These are phyloP conservation scores for Ptychadena robeensis DNA, from an alignment of 2,797 vertebrate genomes.

Conservation along the genomic window DNA sequence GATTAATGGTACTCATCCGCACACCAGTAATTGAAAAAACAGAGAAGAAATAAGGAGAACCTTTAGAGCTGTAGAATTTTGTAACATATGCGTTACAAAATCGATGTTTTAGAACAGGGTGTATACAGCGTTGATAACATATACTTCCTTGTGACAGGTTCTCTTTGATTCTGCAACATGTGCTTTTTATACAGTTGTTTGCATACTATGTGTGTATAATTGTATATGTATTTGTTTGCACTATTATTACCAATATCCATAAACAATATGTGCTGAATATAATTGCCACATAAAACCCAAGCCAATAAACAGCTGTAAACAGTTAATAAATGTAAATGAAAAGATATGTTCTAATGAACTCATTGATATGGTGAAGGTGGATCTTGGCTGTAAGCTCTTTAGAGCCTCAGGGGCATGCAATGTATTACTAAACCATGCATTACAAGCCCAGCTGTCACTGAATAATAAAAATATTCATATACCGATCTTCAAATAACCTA, in stretches of 20 bases:
- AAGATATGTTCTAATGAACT: constrained; percentile 56
- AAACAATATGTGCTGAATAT: not conserved
- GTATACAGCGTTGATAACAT: not conserved
- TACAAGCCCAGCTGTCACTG: constrained; percentile 53
- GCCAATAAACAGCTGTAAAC: not conserved
- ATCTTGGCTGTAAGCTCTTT: constrained; percentile 55
- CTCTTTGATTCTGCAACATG: not conserved
- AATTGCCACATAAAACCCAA: not conserved
- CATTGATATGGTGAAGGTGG: constrained; percentile 61
- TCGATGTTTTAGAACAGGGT: too few species aligned
- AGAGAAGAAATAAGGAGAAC: not conserved
- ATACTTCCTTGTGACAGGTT: not conserved
- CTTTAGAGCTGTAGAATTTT: not conserved
- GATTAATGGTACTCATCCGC: not conserved
- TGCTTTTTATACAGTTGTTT: not conserved
- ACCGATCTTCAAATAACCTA: constrained; percentile 32
- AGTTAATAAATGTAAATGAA: constrained; percentile 34
- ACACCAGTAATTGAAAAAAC: not conserved
- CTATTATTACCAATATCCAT: not conserved
- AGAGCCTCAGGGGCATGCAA: constrained; percentile 49
- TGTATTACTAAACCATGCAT: constrained; percentile 61
- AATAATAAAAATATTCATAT: constrained; percentile 57
- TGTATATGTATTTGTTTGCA: not conserved
- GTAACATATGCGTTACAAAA: not conserved
- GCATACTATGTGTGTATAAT: not conserved